A percentile compares a stretch with the other conserved stretches of the same genome.
phyloP scores from a whole-genome alignment of 2,797 vertebrate species.

The Eidolon dupreanum region DNA sequence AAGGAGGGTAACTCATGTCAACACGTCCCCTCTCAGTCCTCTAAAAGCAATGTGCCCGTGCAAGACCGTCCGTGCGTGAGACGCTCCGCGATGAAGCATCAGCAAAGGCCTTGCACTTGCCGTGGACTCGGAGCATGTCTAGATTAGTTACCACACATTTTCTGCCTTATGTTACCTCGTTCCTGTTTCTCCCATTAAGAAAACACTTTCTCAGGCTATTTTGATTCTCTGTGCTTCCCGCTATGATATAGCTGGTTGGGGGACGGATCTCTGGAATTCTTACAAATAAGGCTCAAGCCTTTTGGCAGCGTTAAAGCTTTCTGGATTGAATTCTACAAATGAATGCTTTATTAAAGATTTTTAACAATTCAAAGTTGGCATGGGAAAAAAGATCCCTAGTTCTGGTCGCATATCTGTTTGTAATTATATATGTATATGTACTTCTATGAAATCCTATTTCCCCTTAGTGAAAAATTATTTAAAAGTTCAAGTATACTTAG shows the following conservation, averaged over 20 bases:
- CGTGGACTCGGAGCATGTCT: background rate
- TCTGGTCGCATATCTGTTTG: background rate
- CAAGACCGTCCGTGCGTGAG: no score
- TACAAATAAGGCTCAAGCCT: slow-evolving; percentile 16
- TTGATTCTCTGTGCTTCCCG: slow-evolving; percentile 28
- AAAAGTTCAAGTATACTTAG: background rate
- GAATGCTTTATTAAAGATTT: background rate
- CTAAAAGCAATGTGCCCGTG: background rate
- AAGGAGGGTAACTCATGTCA: background rate
- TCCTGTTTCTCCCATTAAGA: slow-evolving; percentile 56
- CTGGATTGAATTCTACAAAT: slow-evolving; percentile 20
- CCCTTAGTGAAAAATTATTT: background rate
- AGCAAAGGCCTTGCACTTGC: background rate
- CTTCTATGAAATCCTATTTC: background rate
- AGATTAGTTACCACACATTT: slow-evolving; percentile 14
- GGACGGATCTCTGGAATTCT: slow-evolving; percentile 1
- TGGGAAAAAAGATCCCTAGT: background rate
- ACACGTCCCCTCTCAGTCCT: background rate
- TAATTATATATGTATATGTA: background rate
- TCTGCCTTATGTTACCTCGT: slow-evolving; percentile 48
- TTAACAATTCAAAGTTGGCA: background rate
- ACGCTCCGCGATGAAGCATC: no score
- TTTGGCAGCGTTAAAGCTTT: background rate
- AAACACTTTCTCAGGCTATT: slow-evolving; percentile 47
- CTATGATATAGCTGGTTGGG: slow-evolving; percentile 29